Percentiles rank a stretch among this genome's conserved stretches.
Conservation (phyloP, 2,113 vertebrate species). For the Percina caprodes region DNA sequence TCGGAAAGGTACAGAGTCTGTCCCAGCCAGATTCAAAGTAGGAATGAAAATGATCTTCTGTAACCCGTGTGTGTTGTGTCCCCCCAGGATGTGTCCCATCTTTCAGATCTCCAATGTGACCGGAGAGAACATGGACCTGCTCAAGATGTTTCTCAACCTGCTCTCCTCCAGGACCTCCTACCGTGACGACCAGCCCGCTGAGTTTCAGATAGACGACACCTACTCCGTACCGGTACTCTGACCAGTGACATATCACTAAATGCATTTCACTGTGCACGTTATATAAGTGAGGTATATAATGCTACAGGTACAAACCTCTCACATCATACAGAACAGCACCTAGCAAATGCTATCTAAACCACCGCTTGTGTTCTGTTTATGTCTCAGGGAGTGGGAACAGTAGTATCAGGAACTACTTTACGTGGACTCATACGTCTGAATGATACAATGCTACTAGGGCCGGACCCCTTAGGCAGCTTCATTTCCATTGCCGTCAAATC, state of each 20-base stretch:
- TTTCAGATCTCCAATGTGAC: constrained; percentile 99
- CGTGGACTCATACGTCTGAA: constrained; percentile 96
- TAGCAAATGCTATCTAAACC: not conserved
- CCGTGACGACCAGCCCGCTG: constrained; percentile 95
- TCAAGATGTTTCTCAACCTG: constrained; percentile 99
- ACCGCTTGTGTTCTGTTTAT: not conserved
- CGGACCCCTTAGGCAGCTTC: constrained; percentile 96
- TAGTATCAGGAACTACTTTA: constrained; percentile 96
- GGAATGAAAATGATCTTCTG: not conserved
- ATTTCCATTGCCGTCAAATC: constrained; percentile 96
- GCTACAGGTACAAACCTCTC: not conserved
- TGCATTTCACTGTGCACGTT: not conserved
- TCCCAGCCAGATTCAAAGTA: not conserved
- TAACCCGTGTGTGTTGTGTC: not conserved
- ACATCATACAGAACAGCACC: not conserved
- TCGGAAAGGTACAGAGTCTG: constrained; percentile 90
- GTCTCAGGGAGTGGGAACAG: constrained; percentile 94
- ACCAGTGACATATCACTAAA: not conserved
- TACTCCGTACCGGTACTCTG: constrained; percentile 95
- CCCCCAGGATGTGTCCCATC: constrained; percentile 96
- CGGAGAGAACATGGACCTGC: constrained; percentile 95
- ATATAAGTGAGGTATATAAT: not conserved
- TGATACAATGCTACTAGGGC: constrained; percentile 94
- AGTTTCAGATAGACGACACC: constrained; percentile 99
- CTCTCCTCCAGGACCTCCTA: constrained; percentile 96